Evolutionary conservation across 1,140 invertebrate genomes (phyloP).

Genomic region (Bombus impatiens): DNA sequence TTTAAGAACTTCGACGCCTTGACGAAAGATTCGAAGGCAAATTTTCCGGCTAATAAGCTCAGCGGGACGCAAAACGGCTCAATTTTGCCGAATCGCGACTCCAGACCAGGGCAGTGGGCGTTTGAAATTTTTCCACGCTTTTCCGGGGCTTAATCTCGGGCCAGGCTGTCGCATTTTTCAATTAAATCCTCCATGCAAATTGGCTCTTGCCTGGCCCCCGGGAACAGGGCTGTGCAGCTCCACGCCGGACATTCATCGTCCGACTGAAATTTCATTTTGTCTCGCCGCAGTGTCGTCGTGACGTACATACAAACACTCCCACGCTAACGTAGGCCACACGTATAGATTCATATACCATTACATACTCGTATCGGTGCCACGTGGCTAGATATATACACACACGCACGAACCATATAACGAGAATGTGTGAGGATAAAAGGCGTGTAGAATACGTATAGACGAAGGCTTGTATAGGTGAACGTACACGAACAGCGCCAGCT

Average conservation of each 20-base stretch:
- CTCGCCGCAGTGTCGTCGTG: constrained; percentile 45
- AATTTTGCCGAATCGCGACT: constrained; percentile 45
- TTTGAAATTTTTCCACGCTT: constrained; percentile 51
- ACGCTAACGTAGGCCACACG: too few species aligned
- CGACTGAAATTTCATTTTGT: constrained; percentile 62
- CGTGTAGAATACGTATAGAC: neutral
- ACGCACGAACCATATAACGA: too few species aligned
- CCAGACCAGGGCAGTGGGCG: neutral
- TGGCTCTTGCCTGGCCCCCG: constrained; percentile 44
- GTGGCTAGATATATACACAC: neutral
- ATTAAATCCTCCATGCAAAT: constrained; percentile 70
- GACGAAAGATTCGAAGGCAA: neutral
- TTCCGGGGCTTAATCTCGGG: constrained; percentile 57
- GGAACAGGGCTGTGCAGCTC: constrained; percentile 3
- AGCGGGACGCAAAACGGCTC: constrained; percentile 26
- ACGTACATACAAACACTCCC: constrained; percentile 33
- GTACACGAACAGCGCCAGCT: neutral
- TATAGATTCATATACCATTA: too few species aligned
- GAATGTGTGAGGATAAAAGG: neutral
- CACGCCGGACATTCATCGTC: constrained; percentile 49
- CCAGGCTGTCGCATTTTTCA: constrained; percentile 65
- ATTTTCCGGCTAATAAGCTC: neutral
- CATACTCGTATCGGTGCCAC: neutral
- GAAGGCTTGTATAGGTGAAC: neutral
- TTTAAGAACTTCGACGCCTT: neutral